phyloP scores from a whole-genome alignment of 1,140 invertebrate species.

The Drosophila ficusphila region DNA sequence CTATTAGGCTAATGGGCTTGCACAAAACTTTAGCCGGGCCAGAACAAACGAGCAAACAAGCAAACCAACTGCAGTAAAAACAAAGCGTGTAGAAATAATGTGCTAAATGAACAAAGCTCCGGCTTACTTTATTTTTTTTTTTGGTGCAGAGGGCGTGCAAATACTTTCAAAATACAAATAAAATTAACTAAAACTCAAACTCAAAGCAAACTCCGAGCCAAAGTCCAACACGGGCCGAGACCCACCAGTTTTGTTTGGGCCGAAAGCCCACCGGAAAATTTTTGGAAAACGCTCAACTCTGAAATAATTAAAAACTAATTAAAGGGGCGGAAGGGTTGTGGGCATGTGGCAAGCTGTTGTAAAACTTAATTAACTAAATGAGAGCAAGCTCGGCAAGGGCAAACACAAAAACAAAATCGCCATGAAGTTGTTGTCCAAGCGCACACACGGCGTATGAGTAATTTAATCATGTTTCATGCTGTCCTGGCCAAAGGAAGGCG shows the following conservation, averaged over 20 bases:
- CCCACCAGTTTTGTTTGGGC: constrained; percentile 13
- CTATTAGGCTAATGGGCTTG: constrained; percentile 67
- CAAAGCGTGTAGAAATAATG: constrained; percentile 75
- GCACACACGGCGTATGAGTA: constrained; percentile 70
- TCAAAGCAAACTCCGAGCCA: constrained; percentile 51
- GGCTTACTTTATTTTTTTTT: not conserved
- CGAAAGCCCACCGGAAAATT: constrained; percentile 36
- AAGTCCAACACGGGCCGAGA: constrained; percentile 22
- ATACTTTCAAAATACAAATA: constrained; percentile 75
- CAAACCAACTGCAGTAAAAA: constrained; percentile 70
- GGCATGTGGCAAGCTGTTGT: constrained; percentile 55
- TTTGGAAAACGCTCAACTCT: constrained; percentile 53
- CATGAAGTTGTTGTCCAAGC: constrained; percentile 49
- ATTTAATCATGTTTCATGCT: constrained; percentile 75
- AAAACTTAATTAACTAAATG: constrained; percentile 81
- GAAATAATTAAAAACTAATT: constrained; percentile 81
- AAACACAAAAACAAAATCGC: constrained; percentile 59
- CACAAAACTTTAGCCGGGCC: constrained; percentile 58
- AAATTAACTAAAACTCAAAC: constrained; percentile 78
- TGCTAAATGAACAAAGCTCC: constrained; percentile 65
- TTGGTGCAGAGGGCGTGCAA: constrained; percentile 20
- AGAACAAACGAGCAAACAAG: constrained; percentile 43
- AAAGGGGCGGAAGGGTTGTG: constrained; percentile 38
- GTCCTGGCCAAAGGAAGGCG: constrained; percentile 39
- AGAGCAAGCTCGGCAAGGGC: constrained; percentile 38